A percentile compares a stretch with the other conserved stretches of the same genome.
phyloP scores from a whole-genome alignment of 2,797 vertebrate genomes.

The Platyrinchus mystaceus region DNA sequence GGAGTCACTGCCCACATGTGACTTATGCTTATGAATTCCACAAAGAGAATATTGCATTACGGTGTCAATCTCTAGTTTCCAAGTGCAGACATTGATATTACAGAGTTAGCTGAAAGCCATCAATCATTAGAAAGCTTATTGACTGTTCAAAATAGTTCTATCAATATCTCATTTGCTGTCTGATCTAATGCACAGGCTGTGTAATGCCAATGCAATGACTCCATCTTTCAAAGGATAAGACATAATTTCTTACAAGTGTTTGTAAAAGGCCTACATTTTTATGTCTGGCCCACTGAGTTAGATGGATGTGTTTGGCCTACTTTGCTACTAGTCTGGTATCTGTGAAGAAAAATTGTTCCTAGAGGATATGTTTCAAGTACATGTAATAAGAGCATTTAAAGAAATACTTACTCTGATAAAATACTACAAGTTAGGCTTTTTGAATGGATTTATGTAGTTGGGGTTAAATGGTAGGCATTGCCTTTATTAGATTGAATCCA shows the following conservation, averaged over 20 bases:
- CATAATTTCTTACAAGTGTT: slow-evolving; percentile 46
- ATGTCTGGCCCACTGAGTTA: background rate
- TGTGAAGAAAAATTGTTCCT: background rate
- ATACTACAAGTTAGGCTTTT: background rate
- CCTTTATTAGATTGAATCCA: background rate
- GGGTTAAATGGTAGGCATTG: background rate
- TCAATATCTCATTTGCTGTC: slow-evolving; percentile 81
- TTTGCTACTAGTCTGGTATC: background rate
- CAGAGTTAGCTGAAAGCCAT: slow-evolving; percentile 70
- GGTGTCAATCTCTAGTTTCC: slow-evolving; percentile 59
- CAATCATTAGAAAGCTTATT: slow-evolving; percentile 76
- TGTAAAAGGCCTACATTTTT: slow-evolving; percentile 46
- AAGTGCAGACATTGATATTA: slow-evolving; percentile 66
- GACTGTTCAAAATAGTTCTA: slow-evolving; percentile 78
- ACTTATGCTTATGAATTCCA: slow-evolving; percentile 65
- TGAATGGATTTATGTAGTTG: background rate
- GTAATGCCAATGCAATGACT: slow-evolving; percentile 50
- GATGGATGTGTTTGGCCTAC: background rate
- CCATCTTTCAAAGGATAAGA: slow-evolving; percentile 56
- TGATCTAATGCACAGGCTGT: slow-evolving; percentile 73
- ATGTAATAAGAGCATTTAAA: background rate
- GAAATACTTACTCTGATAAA: slow-evolving; percentile 11
- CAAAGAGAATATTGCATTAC: slow-evolving; percentile 71
- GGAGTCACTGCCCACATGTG: slow-evolving; percentile 43
- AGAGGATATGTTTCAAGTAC: background rate